These are phyloP conservation scores for Chunga burmeisteri DNA, from an alignment of 2,113 vertebrate species.

Conservation along the genomic window DNA sequence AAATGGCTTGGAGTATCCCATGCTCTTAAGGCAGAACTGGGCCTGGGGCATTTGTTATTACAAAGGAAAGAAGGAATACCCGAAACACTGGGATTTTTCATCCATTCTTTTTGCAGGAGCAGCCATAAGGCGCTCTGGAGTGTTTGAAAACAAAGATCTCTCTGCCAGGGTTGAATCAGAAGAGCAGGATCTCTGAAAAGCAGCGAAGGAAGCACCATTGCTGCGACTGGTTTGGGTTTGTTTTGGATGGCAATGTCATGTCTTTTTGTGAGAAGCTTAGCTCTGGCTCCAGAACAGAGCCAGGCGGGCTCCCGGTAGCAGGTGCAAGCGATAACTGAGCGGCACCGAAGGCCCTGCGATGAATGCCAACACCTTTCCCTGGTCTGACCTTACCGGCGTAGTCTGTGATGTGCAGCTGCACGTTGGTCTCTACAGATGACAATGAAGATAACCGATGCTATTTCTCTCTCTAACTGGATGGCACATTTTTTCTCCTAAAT, in stretches of 20 bases:
- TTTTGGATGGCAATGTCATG: not conserved
- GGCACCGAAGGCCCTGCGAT: not conserved
- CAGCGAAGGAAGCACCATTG: not conserved
- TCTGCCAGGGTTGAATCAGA: not conserved
- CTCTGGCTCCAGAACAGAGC: not conserved
- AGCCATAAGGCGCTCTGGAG: not conserved
- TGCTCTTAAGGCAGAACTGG: not conserved
- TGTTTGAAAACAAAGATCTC: not conserved
- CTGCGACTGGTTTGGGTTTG: not conserved
- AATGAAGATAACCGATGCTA: not conserved
- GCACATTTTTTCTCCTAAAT: not conserved
- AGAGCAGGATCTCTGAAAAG: not conserved
- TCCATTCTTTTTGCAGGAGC: not conserved
- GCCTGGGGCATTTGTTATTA: accelerated
- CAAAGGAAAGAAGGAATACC: not conserved
- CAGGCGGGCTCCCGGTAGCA: not conserved
- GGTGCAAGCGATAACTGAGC: not conserved
- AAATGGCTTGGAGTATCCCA: not conserved
- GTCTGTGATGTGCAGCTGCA: not conserved
- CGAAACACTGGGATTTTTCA: not conserved
- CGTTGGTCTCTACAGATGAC: not conserved
- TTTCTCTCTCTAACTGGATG: not conserved
- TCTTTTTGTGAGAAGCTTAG: not conserved
- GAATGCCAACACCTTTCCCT: not conserved
- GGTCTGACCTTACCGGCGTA: not conserved